Percentiles rank a stretch among this genome's conserved stretches.
Conservation (phyloP, 2,888 invertebrate species). For the Keiferia lycopersicella region DNA sequence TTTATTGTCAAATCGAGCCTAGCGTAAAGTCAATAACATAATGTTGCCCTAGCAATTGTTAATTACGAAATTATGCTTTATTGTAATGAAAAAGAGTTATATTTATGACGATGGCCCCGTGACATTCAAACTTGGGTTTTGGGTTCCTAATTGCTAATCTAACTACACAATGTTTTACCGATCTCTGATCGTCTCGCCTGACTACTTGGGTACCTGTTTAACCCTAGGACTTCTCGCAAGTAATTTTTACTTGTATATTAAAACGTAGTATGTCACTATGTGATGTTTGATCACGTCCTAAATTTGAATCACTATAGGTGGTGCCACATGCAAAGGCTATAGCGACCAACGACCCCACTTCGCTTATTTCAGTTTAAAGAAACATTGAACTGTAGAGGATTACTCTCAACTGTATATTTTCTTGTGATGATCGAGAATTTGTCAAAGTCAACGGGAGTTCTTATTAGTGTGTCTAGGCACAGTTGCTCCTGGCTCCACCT, state of each 20-base stretch:
- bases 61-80: conserved; percentile 74
- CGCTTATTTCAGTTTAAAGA: too few species aligned
- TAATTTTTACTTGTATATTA: not conserved
- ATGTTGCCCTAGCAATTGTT: conserved; percentile 74
- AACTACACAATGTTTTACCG: conserved; percentile 33
- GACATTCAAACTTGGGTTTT: conserved; percentile 45
- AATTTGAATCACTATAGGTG: conserved; percentile 12
- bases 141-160: conserved; percentile 56
- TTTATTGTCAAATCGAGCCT: conserved; percentile 66
- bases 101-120: conserved; percentile 65
- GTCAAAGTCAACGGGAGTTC: too few species aligned
- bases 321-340: too few species aligned
- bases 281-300: conserved; percentile 20
- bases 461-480: too few species aligned
- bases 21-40: conserved; percentile 66
- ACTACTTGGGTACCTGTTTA: conserved; percentile 15
- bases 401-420: too few species aligned
- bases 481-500: too few species aligned
- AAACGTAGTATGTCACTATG: conserved; percentile 1
- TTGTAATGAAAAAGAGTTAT: conserved; percentile 63
- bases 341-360: too few species aligned
- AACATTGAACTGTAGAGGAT: too few species aligned
- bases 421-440: too few species aligned
- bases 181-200: not conserved
- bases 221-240: not conserved